Evolutionary conservation across 2,113 vertebrate species (phyloP), one percentile per base, ranked within the genome.

Genomic region (Hoplias malabaricus): DNA sequence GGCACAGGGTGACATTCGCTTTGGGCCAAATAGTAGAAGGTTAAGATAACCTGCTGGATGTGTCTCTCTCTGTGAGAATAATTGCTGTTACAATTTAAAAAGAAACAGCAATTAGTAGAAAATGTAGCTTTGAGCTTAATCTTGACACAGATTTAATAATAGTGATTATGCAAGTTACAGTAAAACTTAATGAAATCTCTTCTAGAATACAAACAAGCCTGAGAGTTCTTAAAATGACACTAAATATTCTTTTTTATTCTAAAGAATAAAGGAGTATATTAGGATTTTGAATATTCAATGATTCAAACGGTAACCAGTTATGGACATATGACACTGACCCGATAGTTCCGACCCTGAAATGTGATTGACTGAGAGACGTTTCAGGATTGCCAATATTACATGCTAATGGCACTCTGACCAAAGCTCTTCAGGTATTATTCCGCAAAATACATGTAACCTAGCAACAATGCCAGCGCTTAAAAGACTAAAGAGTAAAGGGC

Each of bases 1-100:
- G 57, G 66, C 54, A 62, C 62, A 13, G 57, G 57, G 66, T 50
- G 75, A 42, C 46, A 77, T 77, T 77, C 70, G 66, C 54, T 77
- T 77, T 50, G 29, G 46, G 66, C 11, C 66, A 46, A 48, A 34
- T 42, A 40, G 67, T 42, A 2, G 40, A 70, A 77, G 53, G 75
- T 59, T 61, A 70, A 61, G 56, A 19, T 42, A 36, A 77, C 54
- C 29, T 16, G 27, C 54, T 27, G 40, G 19, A 63, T 13, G 10
- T 63, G 57, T 59, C 56, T 53, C 61, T 46, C 54, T 73, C 29
- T 54, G 57, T n/a, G 50, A 75, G 43, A 82, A 66, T 48, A 70
- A 78, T 21, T 21, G 11, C 69, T 23, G 72, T 42, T 40, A 72
- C 67, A 25, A 59, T 75, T 75, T 68, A 57, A 48, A 42, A 72